Conservation (phyloP, 1,140 invertebrate species). For the Cheumatopsyche charites region DNA sequence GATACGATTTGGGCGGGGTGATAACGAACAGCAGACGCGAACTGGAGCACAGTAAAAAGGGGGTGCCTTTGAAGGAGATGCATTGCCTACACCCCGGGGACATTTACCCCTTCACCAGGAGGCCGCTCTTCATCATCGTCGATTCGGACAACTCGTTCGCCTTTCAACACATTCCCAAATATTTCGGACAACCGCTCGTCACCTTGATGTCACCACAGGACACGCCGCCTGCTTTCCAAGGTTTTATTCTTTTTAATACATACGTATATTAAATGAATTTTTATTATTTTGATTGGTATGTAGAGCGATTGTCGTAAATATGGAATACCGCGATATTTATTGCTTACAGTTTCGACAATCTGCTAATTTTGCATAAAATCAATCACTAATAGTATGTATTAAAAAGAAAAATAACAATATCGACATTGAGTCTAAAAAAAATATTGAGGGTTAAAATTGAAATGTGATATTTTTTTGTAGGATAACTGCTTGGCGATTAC, state of each 20-base stretch:
- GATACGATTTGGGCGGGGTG: slow-evolving; percentile 91
- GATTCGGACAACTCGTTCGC: slow-evolving; percentile 96
- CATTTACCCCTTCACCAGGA: slow-evolving; percentile 87
- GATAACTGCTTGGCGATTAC: too few relatives aligned
- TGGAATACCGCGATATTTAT: too few relatives aligned
- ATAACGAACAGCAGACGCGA: slow-evolving; percentile 83
- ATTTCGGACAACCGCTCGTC: slow-evolving; percentile 94
- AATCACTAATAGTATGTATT: too few relatives aligned
- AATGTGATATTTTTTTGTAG: too few relatives aligned
- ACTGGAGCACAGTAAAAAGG: slow-evolving; percentile 68
- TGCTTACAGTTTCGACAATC: too few relatives aligned
- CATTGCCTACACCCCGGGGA: slow-evolving; percentile 93
- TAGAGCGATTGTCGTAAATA: too few relatives aligned
- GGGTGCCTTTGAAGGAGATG: slow-evolving; percentile 66
- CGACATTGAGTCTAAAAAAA: too few relatives aligned
- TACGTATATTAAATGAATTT: background rate
- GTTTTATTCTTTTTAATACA: slow-evolving; percentile 56
- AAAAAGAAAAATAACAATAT: too few relatives aligned
- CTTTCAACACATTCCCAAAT: slow-evolving; percentile 88
- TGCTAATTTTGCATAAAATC: too few relatives aligned
- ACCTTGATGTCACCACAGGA: slow-evolving; percentile 94
- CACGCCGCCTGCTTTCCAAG: slow-evolving; percentile 81
- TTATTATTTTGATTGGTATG: too few relatives aligned
- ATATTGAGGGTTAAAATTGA: too few relatives aligned
- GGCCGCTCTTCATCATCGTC: slow-evolving; percentile 91